phyloP scores from a whole-genome alignment of 2,888 invertebrate species.

The Coecobrya sp. region DNA sequence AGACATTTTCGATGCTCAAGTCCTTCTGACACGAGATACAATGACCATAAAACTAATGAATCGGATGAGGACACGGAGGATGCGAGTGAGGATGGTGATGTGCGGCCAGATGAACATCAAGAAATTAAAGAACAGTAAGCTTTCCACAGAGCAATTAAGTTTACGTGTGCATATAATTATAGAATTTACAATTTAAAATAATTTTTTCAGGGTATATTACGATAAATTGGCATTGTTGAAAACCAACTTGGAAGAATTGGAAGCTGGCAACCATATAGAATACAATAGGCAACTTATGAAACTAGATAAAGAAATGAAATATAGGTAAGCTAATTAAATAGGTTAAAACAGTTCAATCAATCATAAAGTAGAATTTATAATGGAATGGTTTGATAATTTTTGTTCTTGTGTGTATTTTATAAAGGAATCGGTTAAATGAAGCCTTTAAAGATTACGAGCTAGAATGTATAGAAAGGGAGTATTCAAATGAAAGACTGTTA shows the following conservation, averaged over 20 bases:
- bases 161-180: too few relatives aligned
- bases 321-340: constrained; percentile 47
- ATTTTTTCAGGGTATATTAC: constrained; percentile 92
- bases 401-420: constrained; percentile 54
- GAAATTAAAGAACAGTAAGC: constrained; percentile 96
- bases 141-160: too few relatives aligned
- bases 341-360: neutral
- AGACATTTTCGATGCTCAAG: constrained; percentile 59
- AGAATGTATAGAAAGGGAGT: constrained; percentile 96
- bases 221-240: constrained; percentile 96
- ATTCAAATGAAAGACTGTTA: constrained; percentile 95
- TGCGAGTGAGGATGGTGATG: constrained; percentile 92
- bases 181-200: neutral
- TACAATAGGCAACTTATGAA: constrained; percentile 68
- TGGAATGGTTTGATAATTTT: too few relatives aligned
- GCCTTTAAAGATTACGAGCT: constrained; percentile 94
- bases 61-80: constrained; percentile 94
- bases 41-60: constrained; percentile 65
- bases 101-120: constrained; percentile 89
- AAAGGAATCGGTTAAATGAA: constrained; percentile 91
- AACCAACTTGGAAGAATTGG: constrained; percentile 93
- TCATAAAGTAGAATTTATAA: too few relatives aligned
- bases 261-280: constrained; percentile 95
- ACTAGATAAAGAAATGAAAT: constrained; percentile 66
- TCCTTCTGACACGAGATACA: constrained; percentile 61